Conservation (phyloP, 2,888 invertebrate species). For the Cantharis nigra region DNA sequence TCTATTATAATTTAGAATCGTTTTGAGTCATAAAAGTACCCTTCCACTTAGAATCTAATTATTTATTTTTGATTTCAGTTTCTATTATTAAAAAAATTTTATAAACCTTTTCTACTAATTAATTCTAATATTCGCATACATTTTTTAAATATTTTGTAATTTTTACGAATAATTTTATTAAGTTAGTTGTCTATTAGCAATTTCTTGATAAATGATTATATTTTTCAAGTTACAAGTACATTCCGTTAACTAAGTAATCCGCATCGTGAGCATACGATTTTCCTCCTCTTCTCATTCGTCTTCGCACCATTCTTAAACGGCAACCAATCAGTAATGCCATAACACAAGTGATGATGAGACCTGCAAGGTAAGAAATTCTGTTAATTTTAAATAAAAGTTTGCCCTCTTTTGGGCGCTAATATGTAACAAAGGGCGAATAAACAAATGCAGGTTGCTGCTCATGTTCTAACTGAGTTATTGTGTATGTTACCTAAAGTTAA, state of each 20-base stretch:
- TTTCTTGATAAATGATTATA: background rate
- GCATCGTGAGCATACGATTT: constrained; percentile 90
- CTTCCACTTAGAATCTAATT: background rate
- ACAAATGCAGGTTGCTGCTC: too few species aligned
- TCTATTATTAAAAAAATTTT: background rate
- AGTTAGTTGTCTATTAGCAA: background rate
- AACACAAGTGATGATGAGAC: constrained; percentile 78
- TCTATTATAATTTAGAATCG: background rate
- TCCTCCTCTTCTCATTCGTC: constrained; percentile 76
- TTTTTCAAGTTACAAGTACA: constrained; percentile 77
- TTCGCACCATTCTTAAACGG: constrained; percentile 75
- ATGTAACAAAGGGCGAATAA: too few species aligned
- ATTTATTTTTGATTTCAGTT: background rate
- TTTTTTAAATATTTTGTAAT: background rate
- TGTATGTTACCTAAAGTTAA: constrained; percentile 67
- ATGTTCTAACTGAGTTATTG: too few species aligned
- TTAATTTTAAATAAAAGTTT: too few species aligned
- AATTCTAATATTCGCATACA: background rate
- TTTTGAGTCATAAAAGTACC: background rate
- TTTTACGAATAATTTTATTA: background rate
- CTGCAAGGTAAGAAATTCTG: constrained; percentile 53
- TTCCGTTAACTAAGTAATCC: constrained; percentile 96
- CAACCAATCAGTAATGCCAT: constrained; percentile 83
- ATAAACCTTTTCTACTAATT: background rate
- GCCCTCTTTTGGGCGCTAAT: too few species aligned